Base-by-base conservation (phyloP, 23 tunicate species). In the Trididemnum miniatum region DNA sequence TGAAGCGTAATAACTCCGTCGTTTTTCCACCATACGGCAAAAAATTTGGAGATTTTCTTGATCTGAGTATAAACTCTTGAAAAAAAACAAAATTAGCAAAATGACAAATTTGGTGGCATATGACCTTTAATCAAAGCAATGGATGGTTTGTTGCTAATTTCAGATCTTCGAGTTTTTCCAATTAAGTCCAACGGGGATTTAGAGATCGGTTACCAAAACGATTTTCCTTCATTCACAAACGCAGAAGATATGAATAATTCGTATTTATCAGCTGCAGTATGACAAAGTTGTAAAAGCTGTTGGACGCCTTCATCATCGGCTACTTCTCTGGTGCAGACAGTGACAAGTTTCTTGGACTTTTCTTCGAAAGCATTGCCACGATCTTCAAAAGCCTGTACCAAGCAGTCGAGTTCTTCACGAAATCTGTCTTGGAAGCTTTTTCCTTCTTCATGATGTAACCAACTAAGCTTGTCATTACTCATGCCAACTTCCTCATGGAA, bases 401-500 rank as follows among this genome's bases (percentile, higher is more conserved):
- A 62, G 30, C 69, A 62, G 30, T 22, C 30, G 27, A 62, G 30
- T 25, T 62, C 69, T 62, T 62, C 24, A 22, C 69, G 69, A 62
- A 62, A 62, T 25, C 69, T 62, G 29, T 62, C 69, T n/a, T 62
- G 69, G 30, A 22, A 62, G 30, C 69, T 25, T 62, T 62, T 62
- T n/a, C 69, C 30, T 62, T 62, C 69, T 62, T 62, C 69, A 25
- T 62, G 69, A 62, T 62, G 69, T 62, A 62, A 25, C 69, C 69
- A 62, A 22, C 30, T n/a, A 25, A 62, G 69, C 22, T 62, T 62
- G 54, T 62, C 30, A 25, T 62, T 25, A 62, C 69, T 62, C 27
- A 62, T 22, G 69, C 69, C 69, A 62, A 62, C 4, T 62, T 62
- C 29, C 5, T 62, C 69, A 62, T 62, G 69, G 30, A 62, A 62